Evolutionary conservation across 1,140 invertebrate species (phyloP).

Genomic region (Campoletis sonorensis): DNA sequence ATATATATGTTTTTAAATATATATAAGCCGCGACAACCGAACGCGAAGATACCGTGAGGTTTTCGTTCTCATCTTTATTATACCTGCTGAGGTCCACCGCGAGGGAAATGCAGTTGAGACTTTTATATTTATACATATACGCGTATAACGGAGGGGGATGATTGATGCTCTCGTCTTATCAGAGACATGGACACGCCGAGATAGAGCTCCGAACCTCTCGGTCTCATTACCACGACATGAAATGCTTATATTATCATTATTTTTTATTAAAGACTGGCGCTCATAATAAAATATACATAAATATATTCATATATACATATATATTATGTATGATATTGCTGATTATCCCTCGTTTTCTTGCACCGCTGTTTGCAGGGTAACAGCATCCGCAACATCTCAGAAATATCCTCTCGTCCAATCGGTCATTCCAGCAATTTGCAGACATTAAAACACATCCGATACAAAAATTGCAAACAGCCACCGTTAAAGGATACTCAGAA

Average conservation of each 20-base stretch:
- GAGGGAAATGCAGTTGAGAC: slow-evolving; percentile 33
- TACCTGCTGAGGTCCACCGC: slow-evolving; percentile 52
- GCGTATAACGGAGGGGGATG: slow-evolving; percentile 64
- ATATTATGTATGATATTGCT: not conserved
- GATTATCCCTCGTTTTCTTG: slow-evolving; percentile 10
- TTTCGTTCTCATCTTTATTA: slow-evolving; percentile 67
- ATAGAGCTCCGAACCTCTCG: slow-evolving; percentile 62
- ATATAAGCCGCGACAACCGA: slow-evolving; percentile 40
- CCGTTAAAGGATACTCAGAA: not conserved
- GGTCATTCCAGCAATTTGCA: slow-evolving; percentile 7
- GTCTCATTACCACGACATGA: slow-evolving; percentile 74
- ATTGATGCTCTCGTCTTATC: slow-evolving; percentile 75
- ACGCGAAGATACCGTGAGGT: slow-evolving; percentile 37
- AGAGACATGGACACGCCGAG: slow-evolving; percentile 68
- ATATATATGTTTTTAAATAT: not conserved
- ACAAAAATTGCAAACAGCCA: slow-evolving; percentile 32
- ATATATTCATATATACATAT: slow-evolving; percentile 11
- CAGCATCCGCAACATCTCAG: not conserved
- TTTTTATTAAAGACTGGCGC: slow-evolving; percentile 72
- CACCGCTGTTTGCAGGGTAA: not conserved
- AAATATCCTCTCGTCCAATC: slow-evolving; percentile 5
- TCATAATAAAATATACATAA: slow-evolving; percentile 41
- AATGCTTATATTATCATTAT: slow-evolving; percentile 76
- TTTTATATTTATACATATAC: slow-evolving; percentile 5
- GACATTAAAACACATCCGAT: slow-evolving; percentile 18